Conservation (phyloP, 1,140 invertebrate genomes). For the Tetramorium alpestre region DNA sequence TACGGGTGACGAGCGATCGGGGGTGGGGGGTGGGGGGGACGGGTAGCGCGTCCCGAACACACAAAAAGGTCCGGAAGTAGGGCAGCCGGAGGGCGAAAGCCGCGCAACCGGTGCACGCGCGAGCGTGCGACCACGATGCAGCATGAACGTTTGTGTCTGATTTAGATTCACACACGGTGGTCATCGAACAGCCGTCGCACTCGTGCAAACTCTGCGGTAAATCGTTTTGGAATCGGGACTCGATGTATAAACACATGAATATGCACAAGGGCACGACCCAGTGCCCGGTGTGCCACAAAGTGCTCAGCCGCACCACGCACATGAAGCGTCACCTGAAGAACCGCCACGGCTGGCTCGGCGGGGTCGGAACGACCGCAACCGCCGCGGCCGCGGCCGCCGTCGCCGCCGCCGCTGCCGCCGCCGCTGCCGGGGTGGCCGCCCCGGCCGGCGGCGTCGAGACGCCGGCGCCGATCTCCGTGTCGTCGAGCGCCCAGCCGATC, state of each 20-base stretch:
- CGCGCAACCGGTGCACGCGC: background rate
- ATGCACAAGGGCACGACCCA: conserved; percentile 86
- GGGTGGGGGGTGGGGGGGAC: too few relatives aligned
- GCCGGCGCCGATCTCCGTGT: conserved; percentile 65
- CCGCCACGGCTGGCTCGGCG: conserved; percentile 84
- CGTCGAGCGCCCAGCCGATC: conserved; percentile 69
- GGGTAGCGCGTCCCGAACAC: background rate
- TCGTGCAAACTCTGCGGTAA: conserved; percentile 86
- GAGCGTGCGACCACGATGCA: conserved; percentile 51
- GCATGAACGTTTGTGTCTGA: conserved; percentile 83
- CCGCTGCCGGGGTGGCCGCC: conserved; percentile 41
- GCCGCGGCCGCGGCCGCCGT: conserved; percentile 22
- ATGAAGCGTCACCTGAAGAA: conserved; percentile 86
- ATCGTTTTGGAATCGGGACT: conserved; percentile 86
- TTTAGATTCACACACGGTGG: conserved; percentile 85
- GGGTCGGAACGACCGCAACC: conserved; percentile 73
- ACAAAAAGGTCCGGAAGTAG: background rate
- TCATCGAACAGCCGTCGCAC: conserved; percentile 86
- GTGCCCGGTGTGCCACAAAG: conserved; percentile 86
- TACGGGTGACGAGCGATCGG: background rate
- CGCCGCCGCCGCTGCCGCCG: background rate
- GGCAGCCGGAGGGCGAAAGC: background rate
- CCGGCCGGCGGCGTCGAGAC: conserved; percentile 74
- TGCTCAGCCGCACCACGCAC: conserved; percentile 85
- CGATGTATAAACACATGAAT: conserved; percentile 87